Percentiles rank a stretch among this genome's conserved stretches.
phyloP scores from a whole-genome alignment of 2,888 invertebrate species.

The Drosophila peninsularis region DNA sequence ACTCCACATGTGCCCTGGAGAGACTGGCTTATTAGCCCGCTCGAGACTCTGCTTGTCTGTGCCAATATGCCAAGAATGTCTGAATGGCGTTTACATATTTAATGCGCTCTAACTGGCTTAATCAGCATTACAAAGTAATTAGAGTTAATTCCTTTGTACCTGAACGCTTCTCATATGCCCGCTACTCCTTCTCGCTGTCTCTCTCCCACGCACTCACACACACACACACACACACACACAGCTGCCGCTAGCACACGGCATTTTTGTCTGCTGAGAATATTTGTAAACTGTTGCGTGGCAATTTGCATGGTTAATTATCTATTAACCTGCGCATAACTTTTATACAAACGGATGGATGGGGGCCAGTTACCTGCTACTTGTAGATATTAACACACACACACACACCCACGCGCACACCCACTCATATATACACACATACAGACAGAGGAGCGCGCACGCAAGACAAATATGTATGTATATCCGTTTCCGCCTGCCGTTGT shows the following conservation, averaged over 20 bases:
- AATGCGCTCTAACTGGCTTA: constrained; percentile 73
- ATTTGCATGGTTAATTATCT: constrained; percentile 81
- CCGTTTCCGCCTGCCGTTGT: constrained; percentile 53
- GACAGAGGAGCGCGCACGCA: constrained; percentile 11
- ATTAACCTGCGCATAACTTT: constrained; percentile 79
- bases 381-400: constrained; percentile 33
- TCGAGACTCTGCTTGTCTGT: not conserved
- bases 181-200: not conserved
- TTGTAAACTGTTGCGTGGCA: constrained; percentile 77
- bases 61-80: constrained; percentile 67
- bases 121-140: constrained; percentile 81
- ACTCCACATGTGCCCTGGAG: not conserved
- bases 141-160: constrained; percentile 78
- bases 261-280: constrained; percentile 56
- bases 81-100: constrained; percentile 71
- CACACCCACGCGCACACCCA: constrained; percentile 22
- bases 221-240: constrained; percentile 3
- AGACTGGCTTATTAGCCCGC: constrained; percentile 1
- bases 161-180: constrained; percentile 42
- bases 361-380: constrained; percentile 31
- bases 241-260: constrained; percentile 21
- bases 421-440: not conserved
- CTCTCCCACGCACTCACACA: constrained; percentile 4
- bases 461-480: constrained; percentile 64
- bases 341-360: constrained; percentile 35